Base-by-base conservation (phyloP, 2,113 vertebrate genomes). In the Lucifuga dentata region DNA sequence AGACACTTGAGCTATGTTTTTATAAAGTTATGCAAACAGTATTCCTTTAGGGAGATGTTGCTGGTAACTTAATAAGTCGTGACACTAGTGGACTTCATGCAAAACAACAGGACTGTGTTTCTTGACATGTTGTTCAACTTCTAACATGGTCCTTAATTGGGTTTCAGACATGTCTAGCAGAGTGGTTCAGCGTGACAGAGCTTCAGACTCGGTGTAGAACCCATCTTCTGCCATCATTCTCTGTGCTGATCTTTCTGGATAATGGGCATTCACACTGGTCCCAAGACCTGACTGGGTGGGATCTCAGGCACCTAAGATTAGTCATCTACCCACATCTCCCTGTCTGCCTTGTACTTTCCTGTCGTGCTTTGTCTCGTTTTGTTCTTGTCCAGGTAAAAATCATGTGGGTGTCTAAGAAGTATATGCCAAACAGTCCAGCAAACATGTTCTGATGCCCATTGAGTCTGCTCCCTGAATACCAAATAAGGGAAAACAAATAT, bases 351-450 rank as follows among this genome's bases (percentile, higher is more conserved):
- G 38, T 76, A 43, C 55, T 68, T 76, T 84, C 56, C 61, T 36
- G 75, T 86, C 72, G 76, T 80, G 86, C 86, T 88, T 88, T 90
- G 83, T 90, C 86, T 90, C 71, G 67, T 83, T 89, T 86, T 85
- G 56, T 90, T 90, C 76, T 83, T 78, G 77, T 57, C 60, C 71
- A 35, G 81, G 29, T 72, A 74, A 59, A n/a, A 86, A 75, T 76
- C 72, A 55, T 63, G 81, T 67, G 78, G 81, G 83, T 21, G 52
- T 64, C 60, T 73, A 81, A 89, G 80, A 90, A 84, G 52, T 64
- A 56, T 81, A 86, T 88, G 70, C 64, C 66, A 61, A 66, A 74
- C 68, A 87, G 89, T 89, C 88, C 83, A 69, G 52, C 85, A 65
- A 86, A 76, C 84, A 88, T 70, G 57, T 46, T 49, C 52, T 59